Evolutionary conservation across 2,113 vertebrate genomes (phyloP).

Genomic region (Paratilapia polleni): DNA sequence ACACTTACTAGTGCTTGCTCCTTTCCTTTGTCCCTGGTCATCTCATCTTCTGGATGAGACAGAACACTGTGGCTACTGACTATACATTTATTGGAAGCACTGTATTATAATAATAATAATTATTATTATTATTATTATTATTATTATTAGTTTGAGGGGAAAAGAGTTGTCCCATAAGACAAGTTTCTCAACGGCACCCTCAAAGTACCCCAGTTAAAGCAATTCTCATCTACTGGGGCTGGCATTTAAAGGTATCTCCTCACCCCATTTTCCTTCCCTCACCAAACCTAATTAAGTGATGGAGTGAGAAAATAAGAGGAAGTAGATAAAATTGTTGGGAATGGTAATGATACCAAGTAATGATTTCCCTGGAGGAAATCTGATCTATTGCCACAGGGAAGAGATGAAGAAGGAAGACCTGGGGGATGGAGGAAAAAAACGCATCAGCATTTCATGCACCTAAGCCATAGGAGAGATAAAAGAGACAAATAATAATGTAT

Average conservation of each 20-base stretch:
- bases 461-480: slow-evolving; percentile 48
- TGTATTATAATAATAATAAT: too few species aligned
- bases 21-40: too few species aligned
- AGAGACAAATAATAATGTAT: slow-evolving; percentile 59
- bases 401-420: slow-evolving; percentile 80
- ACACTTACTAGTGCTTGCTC: too few species aligned
- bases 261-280: slow-evolving; percentile 26
- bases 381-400: slow-evolving; percentile 94
- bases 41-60: too few species aligned
- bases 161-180: too few species aligned
- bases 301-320: slow-evolving; percentile 89
- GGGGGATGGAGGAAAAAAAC: slow-evolving; percentile 52
- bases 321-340: slow-evolving; percentile 90
- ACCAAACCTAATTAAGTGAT: slow-evolving; percentile 88
- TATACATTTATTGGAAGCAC: too few species aligned
- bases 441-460: slow-evolving; percentile 78
- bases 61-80: too few species aligned
- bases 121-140: too few species aligned
- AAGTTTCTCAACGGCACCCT: too few species aligned
- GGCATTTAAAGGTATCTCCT: background rate
- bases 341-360: slow-evolving; percentile 96
- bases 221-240: too few species aligned
- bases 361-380: slow-evolving; percentile 96
- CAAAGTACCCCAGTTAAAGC: too few species aligned
- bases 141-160: too few species aligned